Evolutionary conservation across 2,888 invertebrate species (phyloP).

Genomic region (Limnephilus marmoratus): DNA sequence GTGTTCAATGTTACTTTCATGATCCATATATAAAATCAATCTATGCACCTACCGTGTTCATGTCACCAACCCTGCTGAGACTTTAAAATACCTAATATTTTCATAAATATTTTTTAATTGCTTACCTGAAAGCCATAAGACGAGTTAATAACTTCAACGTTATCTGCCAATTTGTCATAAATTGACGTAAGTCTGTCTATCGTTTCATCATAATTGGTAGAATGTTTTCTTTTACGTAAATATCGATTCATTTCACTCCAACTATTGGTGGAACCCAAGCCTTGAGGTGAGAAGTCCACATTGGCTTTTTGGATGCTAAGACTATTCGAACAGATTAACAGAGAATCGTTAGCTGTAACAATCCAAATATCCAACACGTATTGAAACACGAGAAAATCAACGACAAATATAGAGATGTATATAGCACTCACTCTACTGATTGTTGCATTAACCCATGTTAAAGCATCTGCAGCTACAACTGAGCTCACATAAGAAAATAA

Average conservation of each 20-base stretch:
- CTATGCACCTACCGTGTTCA: neutral
- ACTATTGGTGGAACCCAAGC: neutral
- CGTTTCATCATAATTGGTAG: neutral
- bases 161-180: slow-evolving; percentile 24
- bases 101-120: too few relatives aligned
- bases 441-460: neutral
- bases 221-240: neutral
- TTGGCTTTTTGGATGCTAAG: neutral
- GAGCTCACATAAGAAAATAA: neutral
- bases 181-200: neutral
- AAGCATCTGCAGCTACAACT: neutral
- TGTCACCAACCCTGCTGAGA: neutral
- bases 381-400: slow-evolving; percentile 6
- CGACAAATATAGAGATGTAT: neutral
- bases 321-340: neutral
- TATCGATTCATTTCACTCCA: neutral
- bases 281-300: neutral
- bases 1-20: too few relatives aligned
- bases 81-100: neutral
- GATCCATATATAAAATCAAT: too few relatives aligned
- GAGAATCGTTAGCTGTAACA: neutral
- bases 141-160: slow-evolving; percentile 19
- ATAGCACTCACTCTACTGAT: neutral
- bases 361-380: slow-evolving; percentile 26
- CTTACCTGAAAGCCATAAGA: slow-evolving; percentile 19